phyloP scores from a whole-genome alignment of 2,888 invertebrate species.

The Pyrgus malvae region DNA sequence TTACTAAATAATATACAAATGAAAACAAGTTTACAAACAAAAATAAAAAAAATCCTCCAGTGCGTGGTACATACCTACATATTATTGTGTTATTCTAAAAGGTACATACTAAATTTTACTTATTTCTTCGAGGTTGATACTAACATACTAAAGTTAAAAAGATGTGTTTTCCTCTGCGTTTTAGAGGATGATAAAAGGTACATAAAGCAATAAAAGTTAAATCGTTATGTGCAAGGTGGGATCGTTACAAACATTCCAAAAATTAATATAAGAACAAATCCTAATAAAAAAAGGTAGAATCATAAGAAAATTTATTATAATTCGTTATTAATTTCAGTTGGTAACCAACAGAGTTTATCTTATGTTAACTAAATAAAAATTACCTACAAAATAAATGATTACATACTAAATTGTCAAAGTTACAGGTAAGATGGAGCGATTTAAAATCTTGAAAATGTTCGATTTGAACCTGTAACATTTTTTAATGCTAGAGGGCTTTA shows the following conservation, averaged over 20 bases:
- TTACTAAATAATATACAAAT: too few species aligned
- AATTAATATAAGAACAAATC: background rate
- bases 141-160: too few species aligned
- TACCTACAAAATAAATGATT: background rate
- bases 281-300: background rate
- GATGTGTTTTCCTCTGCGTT: too few species aligned
- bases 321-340: conserved; percentile 23
- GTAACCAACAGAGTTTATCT: conserved; percentile 15
- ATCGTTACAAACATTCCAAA: background rate
- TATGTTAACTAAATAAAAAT: background rate
- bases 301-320: conserved; percentile 3
- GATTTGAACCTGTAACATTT: background rate
- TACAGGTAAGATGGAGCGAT: background rate
- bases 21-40: too few species aligned
- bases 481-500: too few species aligned
- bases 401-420: background rate
- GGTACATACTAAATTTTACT: too few species aligned
- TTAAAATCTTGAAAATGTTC: background rate
- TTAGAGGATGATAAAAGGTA: too few species aligned
- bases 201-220: background rate
- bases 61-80: too few species aligned
- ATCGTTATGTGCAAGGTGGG: conserved; percentile 5
- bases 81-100: too few species aligned
- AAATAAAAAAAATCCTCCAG: too few species aligned
- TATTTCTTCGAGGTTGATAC: too few species aligned